A percentile compares a stretch with the other conserved stretches of the same genome.
Conservation (phyloP, 2,888 invertebrate genomes). For the Lathronympha strigana region DNA sequence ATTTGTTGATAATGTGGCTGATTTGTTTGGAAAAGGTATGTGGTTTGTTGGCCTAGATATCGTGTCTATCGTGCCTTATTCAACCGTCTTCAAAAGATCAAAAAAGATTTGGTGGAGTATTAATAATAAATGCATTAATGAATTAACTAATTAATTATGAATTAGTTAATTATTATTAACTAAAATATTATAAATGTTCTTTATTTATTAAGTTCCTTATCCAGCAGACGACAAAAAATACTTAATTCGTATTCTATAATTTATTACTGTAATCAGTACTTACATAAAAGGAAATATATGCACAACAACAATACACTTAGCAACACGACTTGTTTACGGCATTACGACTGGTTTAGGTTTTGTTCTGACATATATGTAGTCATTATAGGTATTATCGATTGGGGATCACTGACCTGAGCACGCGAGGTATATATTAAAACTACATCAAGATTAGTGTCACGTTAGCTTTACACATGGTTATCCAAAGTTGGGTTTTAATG, state of each 20-base stretch:
- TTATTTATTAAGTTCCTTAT: too few relatives aligned
- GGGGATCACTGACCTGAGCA: slow-evolving; percentile 24
- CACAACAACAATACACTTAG: not conserved
- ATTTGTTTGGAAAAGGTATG: not conserved
- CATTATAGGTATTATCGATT: slow-evolving; percentile 29
- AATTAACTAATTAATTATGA: too few relatives aligned
- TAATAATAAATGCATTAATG: too few relatives aligned
- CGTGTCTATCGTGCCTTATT: not conserved
- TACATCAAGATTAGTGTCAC: slow-evolving; percentile 10
- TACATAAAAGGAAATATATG: too few relatives aligned
- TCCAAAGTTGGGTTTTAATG: too few relatives aligned
- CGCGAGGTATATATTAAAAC: slow-evolving; percentile 20
- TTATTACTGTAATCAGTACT: too few relatives aligned
- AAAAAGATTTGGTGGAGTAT: too few relatives aligned
- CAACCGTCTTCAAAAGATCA: too few relatives aligned
- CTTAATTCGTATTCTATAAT: too few relatives aligned
- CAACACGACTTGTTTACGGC: not conserved
- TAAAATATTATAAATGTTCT: too few relatives aligned
- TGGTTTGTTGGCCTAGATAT: not conserved
- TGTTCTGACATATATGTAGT: slow-evolving; percentile 2
- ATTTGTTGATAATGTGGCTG: slow-evolving; percentile 4
- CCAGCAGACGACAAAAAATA: too few relatives aligned
- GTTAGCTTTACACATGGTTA: not conserved
- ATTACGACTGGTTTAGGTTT: not conserved
- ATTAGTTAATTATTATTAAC: too few relatives aligned